Evolutionary conservation across 2,113 vertebrate species (phyloP), one percentile per base, ranked within the genome.

Genomic region (Ciconia boyciana): DNA sequence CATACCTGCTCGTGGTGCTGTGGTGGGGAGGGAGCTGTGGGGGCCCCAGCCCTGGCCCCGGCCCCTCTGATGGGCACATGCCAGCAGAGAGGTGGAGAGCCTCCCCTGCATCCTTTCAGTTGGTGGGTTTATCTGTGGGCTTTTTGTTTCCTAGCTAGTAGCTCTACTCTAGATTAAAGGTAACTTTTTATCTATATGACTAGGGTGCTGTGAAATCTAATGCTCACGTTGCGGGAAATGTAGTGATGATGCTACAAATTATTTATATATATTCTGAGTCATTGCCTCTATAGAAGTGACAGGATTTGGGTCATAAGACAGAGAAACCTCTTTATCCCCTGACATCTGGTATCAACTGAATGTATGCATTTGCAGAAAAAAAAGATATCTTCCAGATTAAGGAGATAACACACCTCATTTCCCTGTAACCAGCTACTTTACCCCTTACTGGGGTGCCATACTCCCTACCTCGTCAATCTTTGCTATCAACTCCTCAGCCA

Each of bases 1-100:
- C 19, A 8, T 6, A 25, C 4, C 58, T 36, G 14, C 36, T 52
- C 1, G 1, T 7, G 6, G 52, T 41, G 32, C 16, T 69, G 19
- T 2, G 6, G n/a, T 48, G 24, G 36, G 13, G 16, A 58, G 16
- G 34, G 18, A 60, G 16, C 12, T 4, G 10, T 32, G 41, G 7
- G 16, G 14, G 14, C 0, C 28, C 4, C n/a, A 58, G 25, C 6
- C 7, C 48, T 6, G 6, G 20, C 10, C 20, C 24, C 4, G 3
- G 29, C 18, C 24, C 19, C 46, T 83, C 52, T 34, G 20, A 26
- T 13, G 71, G 17, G 28, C 32, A 78, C 46, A 66, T 69, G 16
- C 10, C 39, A 52, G 28, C 12, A 64, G 44, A 75, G 25, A 80
- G 2, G 11, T 22, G 16, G 44, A 49, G 34, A 69, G 5, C 6